Conservation (phyloP, 2,888 invertebrate genomes). For the Zygaena filipendulae region DNA sequence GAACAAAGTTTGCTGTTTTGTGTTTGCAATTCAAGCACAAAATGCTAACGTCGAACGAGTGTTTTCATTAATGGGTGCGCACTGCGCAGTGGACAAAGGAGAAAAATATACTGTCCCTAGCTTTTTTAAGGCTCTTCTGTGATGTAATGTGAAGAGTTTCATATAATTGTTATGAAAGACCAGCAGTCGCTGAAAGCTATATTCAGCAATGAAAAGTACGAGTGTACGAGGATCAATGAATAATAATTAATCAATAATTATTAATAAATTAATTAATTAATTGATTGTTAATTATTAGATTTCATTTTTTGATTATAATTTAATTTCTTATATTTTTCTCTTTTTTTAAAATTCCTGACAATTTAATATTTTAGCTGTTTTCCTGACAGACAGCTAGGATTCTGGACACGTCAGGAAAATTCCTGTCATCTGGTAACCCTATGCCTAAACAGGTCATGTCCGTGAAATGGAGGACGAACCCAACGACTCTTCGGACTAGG, state of each 20-base stretch:
- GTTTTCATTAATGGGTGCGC: background rate
- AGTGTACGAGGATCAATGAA: background rate
- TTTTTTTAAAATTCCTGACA: background rate
- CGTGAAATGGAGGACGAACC: no score
- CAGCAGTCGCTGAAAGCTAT: background rate
- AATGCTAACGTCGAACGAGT: background rate
- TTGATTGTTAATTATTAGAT: background rate
- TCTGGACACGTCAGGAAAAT: background rate
- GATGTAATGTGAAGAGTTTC: background rate
- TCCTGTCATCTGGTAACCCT: background rate
- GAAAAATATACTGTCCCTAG: background rate
- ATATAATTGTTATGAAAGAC: background rate
- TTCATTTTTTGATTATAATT: background rate
- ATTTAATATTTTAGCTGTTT: background rate
- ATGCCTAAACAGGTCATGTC: no score
- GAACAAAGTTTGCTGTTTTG: background rate
- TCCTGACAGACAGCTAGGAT: background rate
- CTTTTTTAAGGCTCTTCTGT: background rate
- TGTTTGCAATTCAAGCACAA: background rate
- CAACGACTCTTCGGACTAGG: no score
- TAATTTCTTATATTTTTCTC: background rate
- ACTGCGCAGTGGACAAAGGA: background rate
- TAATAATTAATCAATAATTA: background rate
- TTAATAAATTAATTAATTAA: background rate
- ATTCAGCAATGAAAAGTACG: background rate